Evolutionary conservation across 2,113 vertebrate species (phyloP), one percentile per base, ranked within the genome.

Genomic region (Jaculus jaculus): DNA sequence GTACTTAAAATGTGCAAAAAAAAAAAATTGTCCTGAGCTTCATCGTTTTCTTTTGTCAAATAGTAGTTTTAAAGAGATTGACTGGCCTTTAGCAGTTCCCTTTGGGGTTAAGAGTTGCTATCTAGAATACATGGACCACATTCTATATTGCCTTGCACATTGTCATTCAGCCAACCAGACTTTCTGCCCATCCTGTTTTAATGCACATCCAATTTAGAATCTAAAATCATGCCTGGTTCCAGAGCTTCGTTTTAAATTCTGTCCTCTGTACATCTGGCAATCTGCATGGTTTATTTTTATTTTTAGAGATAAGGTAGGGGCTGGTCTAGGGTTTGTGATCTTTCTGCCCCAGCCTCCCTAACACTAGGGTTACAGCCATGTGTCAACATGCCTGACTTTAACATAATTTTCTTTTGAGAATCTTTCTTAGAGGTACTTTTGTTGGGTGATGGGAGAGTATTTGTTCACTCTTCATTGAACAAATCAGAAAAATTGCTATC

Each of bases 21-120:
- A 78, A 54, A 54, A 12, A 54, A 10, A 87, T 58, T 87, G n/a
- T n/a, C 3, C 0, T 87, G 24, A 13, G 7, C 68, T 89, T 85
- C 24, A 77, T 92, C 87, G 32, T 89, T 17, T 82, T 42, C 26
- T 84, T 92, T 92, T 84, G 63, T 92, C 80, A 87, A 39, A 47
- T 88, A 84, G 51, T 39, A 69, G 4, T 77, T 88, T 89, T 93
- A 60, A 89, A 87, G 78, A 63, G 60, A 11, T 51, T 87, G 32
- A 71, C 37, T 42, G 93, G 47, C 63, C 37, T 92, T 92, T 83
- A 66, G 42, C 28, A 82, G 7, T 26, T 63, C 24, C 75, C 24
- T 68, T 79, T 85, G 79, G 69, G 2, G 30, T 79, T 75, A 47
- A 54, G 60, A 77, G 20, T 85, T 85, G 37, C 47, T 85, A 13